Conservation (phyloP, 2,888 invertebrate genomes). For the Drosophila quinaria region DNA sequence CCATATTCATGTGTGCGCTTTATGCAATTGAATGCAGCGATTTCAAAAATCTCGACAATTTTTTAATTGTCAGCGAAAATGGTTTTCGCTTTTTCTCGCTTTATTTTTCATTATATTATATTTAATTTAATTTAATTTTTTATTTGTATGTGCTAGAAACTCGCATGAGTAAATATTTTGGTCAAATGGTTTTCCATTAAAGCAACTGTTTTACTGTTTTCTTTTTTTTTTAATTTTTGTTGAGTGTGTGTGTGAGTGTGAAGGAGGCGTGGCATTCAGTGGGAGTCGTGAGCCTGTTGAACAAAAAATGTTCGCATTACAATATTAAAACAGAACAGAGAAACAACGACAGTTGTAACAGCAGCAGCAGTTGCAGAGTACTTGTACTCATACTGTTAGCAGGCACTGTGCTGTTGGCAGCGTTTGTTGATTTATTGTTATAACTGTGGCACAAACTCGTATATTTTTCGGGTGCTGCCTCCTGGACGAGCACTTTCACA, state of each 20-base stretch:
- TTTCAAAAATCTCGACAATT: conserved; percentile 43
- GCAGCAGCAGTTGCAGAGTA: conserved; percentile 24
- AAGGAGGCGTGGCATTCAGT: conserved; percentile 12
- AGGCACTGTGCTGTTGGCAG: conserved; percentile 65
- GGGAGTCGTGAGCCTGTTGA: conserved; percentile 43
- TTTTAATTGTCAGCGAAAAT: conserved; percentile 60
- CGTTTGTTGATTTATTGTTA: conserved; percentile 80
- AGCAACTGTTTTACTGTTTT: conserved; percentile 23
- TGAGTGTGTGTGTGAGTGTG: background rate
- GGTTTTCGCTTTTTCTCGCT: conserved; percentile 1
- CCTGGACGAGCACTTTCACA: conserved; percentile 45
- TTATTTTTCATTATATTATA: conserved; percentile 40
- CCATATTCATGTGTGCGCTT: conserved; percentile 42
- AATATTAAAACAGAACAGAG: conserved; percentile 71
- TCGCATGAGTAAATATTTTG: conserved; percentile 50
- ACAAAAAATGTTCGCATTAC: conserved; percentile 67
- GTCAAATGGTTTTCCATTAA: conserved; percentile 74
- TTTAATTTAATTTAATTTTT: conserved; percentile 42
- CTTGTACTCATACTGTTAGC: conserved; percentile 48
- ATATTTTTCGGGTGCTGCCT: conserved; percentile 47
- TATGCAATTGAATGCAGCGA: conserved; percentile 48
- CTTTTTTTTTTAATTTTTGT: background rate
- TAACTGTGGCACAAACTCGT: conserved; percentile 68
- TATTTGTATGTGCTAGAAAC: conserved; percentile 31
- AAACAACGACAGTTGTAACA: conserved; percentile 9